Evolutionary conservation across 2,888 invertebrate species (phyloP), one percentile per base, ranked within the genome.

Genomic region (Pollenia amentaria): DNA sequence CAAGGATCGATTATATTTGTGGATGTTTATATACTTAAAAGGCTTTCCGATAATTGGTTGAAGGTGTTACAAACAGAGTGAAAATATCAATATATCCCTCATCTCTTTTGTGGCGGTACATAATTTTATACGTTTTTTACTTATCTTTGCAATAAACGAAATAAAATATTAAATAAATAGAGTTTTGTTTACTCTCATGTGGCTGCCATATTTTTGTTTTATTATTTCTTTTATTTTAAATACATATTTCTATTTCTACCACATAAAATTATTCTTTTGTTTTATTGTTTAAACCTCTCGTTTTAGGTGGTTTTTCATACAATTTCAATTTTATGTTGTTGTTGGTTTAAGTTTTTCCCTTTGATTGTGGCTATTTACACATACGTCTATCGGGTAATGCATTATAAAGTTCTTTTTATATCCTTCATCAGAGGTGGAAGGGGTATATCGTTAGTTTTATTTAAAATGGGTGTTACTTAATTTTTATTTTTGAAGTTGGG

Each of bases 181-280:
- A 21, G 10, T 16, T 46, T 55, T 18, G 14, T 38, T 18, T 46
- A 42, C 10, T 46, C 29, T 18, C 42, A 40, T 69, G 75, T 76
- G 69, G 60, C 51, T 62, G 12, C 38, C 64, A 16, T 69, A 7
- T 62, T 80, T 38, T 64, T 18, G 9, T 55, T 55, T 46, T 44
- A 6, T 14, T 29, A 14, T 18, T 8, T 72, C 16, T 8, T 21
- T 79, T 70, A 46, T 18, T 62, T 60, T 18, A 11, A 12, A 70
- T 29, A 29, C 3, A 62, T 29, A 48, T 40, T 42, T 16, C 40
- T 6, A 8, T 16, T 40, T 69, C 2, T 8, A 16, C 79, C 70
- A 62, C 53, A 62, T 21, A 12, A 79, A 79, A 51, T 16, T 62
- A 29, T 62, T 60, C 51, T 44, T 69, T 69, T 75, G 60, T 82